Percentiles rank a stretch among this genome's conserved stretches.
These are phyloP conservation scores for Tenthredo mesomela DNA, from an alignment of 2,888 invertebrate species.

Conservation along the genomic window DNA sequence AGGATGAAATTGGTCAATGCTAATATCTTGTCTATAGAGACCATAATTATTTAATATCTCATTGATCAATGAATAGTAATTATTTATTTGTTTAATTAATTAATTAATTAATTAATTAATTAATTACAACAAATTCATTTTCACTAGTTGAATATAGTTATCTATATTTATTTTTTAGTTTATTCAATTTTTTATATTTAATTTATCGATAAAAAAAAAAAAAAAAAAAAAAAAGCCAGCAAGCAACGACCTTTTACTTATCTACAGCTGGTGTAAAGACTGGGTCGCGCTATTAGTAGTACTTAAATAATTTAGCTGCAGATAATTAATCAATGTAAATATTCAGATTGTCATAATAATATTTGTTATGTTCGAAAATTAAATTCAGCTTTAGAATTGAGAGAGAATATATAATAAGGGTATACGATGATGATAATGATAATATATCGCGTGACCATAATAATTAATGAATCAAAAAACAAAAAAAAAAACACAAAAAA, in stretches of 20 bases:
- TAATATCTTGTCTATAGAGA: not conserved
- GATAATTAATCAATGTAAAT: constrained; percentile 44
- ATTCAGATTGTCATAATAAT: not conserved
- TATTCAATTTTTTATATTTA: not conserved
- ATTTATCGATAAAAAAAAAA: not conserved
- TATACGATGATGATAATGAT: not conserved
- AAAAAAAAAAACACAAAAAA: not conserved
- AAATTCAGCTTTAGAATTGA: constrained; percentile 29
- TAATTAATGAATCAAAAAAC: constrained; percentile 9
- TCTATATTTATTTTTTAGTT: not conserved
- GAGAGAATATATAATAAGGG: not conserved
- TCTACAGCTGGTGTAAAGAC: constrained; percentile 18
- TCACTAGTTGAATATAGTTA: no score
- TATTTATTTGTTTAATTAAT: not conserved
- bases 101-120: no score
- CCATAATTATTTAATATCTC: no score
- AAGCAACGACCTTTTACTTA: not conserved
- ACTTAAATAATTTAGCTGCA: constrained; percentile 36
- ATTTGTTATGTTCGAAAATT: constrained; percentile 4
- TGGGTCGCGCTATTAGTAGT: constrained; percentile 38
- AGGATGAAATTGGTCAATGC: not conserved
- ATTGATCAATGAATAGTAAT: not conserved
- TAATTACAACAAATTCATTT: no score
- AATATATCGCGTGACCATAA: constrained; percentile 24
- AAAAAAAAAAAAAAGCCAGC: no score